These are phyloP conservation scores for Mastomys coucha DNA, from an alignment of 2,113 vertebrate species.

Conservation along the genomic window DNA sequence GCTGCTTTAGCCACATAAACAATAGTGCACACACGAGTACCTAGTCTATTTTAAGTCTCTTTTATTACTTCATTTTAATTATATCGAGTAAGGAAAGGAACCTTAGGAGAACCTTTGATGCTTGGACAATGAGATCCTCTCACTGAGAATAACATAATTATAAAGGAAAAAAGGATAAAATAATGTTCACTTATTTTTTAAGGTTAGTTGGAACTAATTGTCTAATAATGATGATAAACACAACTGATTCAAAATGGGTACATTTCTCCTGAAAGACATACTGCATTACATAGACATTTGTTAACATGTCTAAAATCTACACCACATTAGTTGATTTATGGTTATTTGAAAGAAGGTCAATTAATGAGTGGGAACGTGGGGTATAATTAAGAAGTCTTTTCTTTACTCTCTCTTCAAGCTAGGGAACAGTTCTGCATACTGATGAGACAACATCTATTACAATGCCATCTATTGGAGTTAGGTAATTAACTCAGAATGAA, in stretches of 20 bases:
- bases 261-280: constrained; percentile 51
- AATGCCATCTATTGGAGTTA: constrained; percentile 46
- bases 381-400: constrained; percentile 72
- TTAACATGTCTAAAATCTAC: constrained; percentile 61
- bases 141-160: background rate
- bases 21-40: fast-evolving
- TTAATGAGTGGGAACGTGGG: constrained; percentile 57
- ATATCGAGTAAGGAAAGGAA: background rate
- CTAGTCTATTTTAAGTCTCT: background rate
- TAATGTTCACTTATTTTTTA: background rate
- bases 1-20: background rate
- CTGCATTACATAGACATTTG: constrained; percentile 11
- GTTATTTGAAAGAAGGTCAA: constrained; percentile 73
- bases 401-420: constrained; percentile 61
- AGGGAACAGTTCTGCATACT: constrained; percentile 59
- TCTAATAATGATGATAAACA: constrained; percentile 18
- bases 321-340: constrained; percentile 58
- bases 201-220: background rate
- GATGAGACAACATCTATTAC: constrained; percentile 72
- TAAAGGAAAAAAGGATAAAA: background rate
- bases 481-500: constrained; percentile 72
- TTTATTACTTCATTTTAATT: constrained; percentile 10
- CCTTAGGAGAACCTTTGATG: background rate
- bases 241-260: constrained; percentile 50
- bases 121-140: background rate